A percentile compares a stretch with the other conserved stretches of the same genome.
These are phyloP conservation scores for Lophochroa leadbeateri DNA, from an alignment of 2,113 vertebrate species.

Conservation along the genomic window DNA sequence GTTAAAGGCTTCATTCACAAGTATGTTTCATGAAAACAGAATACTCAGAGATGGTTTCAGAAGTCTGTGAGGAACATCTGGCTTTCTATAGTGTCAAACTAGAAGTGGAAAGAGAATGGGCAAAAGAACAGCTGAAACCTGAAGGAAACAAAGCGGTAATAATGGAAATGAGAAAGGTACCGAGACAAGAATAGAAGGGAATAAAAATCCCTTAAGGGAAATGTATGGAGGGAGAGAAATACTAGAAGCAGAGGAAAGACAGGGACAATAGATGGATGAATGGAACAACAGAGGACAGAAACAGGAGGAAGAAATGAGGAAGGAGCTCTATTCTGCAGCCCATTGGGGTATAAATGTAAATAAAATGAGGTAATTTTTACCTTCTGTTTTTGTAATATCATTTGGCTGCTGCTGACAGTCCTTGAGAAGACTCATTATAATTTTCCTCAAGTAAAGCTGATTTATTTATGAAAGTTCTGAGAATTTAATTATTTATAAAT, in stretches of 20 bases:
- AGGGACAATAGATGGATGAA: neutral
- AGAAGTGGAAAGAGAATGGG: neutral
- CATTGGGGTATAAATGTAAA: neutral
- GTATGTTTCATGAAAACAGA: neutral
- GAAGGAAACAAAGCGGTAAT: neutral
- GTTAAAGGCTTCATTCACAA: conserved; percentile 1
- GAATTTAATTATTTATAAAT: neutral
- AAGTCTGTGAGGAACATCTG: neutral
- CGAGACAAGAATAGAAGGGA: conserved; percentile 1
- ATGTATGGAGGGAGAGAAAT: neutral
- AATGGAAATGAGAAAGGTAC: conserved; percentile 28
- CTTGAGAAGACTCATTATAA: neutral
- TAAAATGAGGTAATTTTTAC: neutral
- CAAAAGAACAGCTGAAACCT: conserved; percentile 8
- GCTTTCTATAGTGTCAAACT: neutral
- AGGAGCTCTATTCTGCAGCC: neutral
- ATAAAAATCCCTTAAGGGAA: conserved; percentile 30
- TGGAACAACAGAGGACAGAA: neutral
- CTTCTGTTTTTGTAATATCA: neutral
- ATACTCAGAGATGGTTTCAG: neutral
- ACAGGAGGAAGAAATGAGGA: neutral
- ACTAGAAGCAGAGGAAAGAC: neutral
- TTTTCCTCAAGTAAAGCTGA: neutral
- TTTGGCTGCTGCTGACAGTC: neutral
- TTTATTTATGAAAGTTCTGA: neutral